phyloP scores from a whole-genome alignment of 2,888 invertebrate species.

The Scelioninae gen. 1 region DNA sequence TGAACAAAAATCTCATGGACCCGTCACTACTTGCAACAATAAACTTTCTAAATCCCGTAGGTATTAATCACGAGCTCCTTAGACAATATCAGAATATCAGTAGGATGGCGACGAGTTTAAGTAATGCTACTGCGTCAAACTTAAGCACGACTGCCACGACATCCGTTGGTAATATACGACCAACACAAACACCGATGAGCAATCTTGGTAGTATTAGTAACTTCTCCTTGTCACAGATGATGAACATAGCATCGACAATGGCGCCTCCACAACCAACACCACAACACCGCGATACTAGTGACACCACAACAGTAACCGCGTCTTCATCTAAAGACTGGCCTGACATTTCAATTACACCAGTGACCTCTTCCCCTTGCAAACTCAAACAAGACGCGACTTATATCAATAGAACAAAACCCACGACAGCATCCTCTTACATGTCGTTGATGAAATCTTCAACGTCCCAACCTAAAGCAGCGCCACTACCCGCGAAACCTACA shows the following conservation, averaged over 20 bases:
- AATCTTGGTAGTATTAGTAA: constrained; percentile 75
- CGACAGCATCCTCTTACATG: constrained; percentile 76
- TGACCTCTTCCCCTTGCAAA: constrained; percentile 70
- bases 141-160: constrained; percentile 73
- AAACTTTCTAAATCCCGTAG: constrained; percentile 80
- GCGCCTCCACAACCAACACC: constrained; percentile 54
- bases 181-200: constrained; percentile 70
- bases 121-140: constrained; percentile 58
- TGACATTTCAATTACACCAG: constrained; percentile 84
- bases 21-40: constrained; percentile 75
- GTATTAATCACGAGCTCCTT: constrained; percentile 79
- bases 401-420: constrained; percentile 53
- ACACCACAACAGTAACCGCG: constrained; percentile 73
- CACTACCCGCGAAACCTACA: too few relatives aligned
- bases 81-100: constrained; percentile 80
- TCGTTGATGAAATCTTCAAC: constrained; percentile 75
- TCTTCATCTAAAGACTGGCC: constrained; percentile 84
- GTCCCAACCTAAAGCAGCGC: constrained; percentile 73
- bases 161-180: constrained; percentile 50
- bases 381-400: constrained; percentile 66
- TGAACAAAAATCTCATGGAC: constrained; percentile 76
- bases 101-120: constrained; percentile 74
- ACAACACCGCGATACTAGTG: constrained; percentile 60
- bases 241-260: constrained; percentile 73
- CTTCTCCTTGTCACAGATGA: constrained; percentile 76